phyloP scores from a whole-genome alignment of 2,888 invertebrate genomes.

The Drosophila kuntzei region DNA sequence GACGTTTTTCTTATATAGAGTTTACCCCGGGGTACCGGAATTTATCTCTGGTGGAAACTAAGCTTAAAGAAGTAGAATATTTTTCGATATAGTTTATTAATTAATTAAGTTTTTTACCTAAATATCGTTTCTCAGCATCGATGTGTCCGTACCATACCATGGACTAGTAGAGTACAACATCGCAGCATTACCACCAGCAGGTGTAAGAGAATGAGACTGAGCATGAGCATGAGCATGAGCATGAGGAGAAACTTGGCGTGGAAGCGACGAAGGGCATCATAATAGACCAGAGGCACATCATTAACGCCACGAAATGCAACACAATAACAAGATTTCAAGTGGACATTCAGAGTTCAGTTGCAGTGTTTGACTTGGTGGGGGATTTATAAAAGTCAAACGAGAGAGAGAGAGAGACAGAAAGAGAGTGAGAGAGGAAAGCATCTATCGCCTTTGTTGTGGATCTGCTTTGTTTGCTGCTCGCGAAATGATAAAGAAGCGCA shows the following conservation, averaged over 20 bases:
- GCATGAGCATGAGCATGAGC: neutral
- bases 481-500: conserved; percentile 33
- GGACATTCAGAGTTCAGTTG: conserved; percentile 44
- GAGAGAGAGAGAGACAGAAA: neutral
- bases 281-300: conserved; percentile 54
- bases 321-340: conserved; percentile 70
- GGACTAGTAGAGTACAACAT: neutral
- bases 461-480: conserved; percentile 42
- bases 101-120: too few species aligned
- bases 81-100: too few species aligned
- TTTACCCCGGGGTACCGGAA: too few species aligned
- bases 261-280: neutral
- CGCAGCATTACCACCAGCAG: neutral
- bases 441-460: conserved; percentile 45
- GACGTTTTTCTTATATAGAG: too few species aligned
- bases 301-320: conserved; percentile 65
- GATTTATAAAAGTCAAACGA: conserved; percentile 5
- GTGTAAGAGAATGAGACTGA: neutral
- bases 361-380: conserved; percentile 1
- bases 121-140: too few species aligned
- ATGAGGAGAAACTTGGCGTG: neutral
- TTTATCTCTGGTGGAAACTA: too few species aligned
- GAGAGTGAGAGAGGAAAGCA: neutral
- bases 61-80: too few species aligned
- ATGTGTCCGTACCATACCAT: too few species aligned